Evolutionary conservation across 2,113 vertebrate genomes (phyloP), one percentile per base, ranked within the genome.

Genomic region (Equus quagga): DNA sequence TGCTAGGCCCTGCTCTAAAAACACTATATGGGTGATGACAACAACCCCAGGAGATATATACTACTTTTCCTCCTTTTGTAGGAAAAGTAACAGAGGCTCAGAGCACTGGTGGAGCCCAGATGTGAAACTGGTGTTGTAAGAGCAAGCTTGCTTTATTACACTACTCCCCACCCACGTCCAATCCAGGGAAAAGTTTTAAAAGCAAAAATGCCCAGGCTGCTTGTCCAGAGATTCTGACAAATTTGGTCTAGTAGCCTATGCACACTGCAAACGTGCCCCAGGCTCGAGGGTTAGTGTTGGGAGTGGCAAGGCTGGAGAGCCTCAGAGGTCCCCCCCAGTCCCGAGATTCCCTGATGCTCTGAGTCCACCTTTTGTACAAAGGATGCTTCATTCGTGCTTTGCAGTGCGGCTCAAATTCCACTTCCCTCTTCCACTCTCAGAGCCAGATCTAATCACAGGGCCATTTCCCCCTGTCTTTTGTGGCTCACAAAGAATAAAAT

Each of bases 361-460:
- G 44, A 78, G 69, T 82, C 41, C 2, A 13, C 44, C 51, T 84
- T 97, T 76, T 24, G 6, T 90, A 82, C 19, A 80, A 73, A 84
- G 36, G 56, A 62, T 28, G 24, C 28, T 56, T 85, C 60, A 19
- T 54, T 85, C 13, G 0, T 13, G 51, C 36, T 65, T 36, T 88
- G 23, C 41, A 81, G 13, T 15, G n/a, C 2, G 3, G 33, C 92
- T 81, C 92, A 67, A 21, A 69, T 58, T 60, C 58, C 44, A 65
- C 72, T 93, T 72, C 41, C 89, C 87, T 51, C 10, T 36, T 58
- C 54, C 12, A 33, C 80, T 65, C 87, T 85, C 87, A 54, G 80
- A 94, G 83, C 80, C 62, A 97, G 97, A 98, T 97, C 91, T 97
- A 97, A 97, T 97, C 97, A 97, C 72, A 79, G 90, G 84, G 58